phyloP scores from a whole-genome alignment of 2,113 vertebrate species.

The Gallinago undulata region DNA sequence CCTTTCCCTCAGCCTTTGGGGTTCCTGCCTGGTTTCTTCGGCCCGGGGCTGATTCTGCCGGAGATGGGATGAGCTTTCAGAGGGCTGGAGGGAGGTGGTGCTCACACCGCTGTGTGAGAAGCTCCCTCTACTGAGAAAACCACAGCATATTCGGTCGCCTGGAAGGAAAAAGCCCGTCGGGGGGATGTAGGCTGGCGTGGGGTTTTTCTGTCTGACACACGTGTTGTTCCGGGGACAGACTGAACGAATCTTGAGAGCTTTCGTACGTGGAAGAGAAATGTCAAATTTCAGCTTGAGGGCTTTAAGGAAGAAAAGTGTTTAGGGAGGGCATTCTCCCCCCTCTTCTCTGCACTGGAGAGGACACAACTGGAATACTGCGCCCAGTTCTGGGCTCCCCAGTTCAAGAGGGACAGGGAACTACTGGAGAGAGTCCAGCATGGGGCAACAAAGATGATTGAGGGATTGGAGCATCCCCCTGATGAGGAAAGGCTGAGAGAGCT shows the following conservation, averaged over 20 bases:
- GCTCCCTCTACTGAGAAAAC: slow-evolving; percentile 62
- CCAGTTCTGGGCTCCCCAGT: too few relatives aligned
- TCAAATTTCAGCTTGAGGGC: neutral
- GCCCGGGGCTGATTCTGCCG: neutral
- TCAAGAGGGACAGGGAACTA: too few relatives aligned
- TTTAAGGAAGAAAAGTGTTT: neutral
- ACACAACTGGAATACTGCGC: too few relatives aligned
- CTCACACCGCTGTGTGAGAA: slow-evolving; percentile 11
- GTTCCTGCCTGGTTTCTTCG: fast-evolving
- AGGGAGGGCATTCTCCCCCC: too few relatives aligned
- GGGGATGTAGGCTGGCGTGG: fast-evolving
- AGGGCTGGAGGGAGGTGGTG: neutral
- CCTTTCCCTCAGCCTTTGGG: neutral
- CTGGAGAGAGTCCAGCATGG: too few relatives aligned
- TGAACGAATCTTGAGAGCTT: neutral
- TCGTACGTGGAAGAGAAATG: neutral
- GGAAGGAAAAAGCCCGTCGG: neutral
- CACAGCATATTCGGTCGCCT: fast-evolving
- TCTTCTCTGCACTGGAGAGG: too few relatives aligned
- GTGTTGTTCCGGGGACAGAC: neutral
- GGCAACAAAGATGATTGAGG: too few relatives aligned
- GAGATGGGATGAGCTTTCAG: neutral
- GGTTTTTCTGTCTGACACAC: neutral
- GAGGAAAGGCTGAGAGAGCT: too few relatives aligned
- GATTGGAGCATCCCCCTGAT: too few relatives aligned